Evolutionary conservation across 2,888 invertebrate genomes (phyloP).

Genomic region (Eupeodes latifasciatus): DNA sequence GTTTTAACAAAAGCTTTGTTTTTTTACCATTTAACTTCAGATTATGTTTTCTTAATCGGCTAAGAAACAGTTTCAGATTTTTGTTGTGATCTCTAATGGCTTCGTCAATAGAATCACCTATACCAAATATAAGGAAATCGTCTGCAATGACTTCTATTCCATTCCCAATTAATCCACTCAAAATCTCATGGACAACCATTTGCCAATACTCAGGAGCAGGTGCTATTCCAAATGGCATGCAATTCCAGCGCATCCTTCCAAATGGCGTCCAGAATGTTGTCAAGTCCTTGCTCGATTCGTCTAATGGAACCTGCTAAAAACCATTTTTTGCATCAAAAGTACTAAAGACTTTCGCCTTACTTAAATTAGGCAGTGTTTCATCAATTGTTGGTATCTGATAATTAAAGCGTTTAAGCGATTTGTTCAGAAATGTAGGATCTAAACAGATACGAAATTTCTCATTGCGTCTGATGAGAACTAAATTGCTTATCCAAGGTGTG

Average conservation of each 20-base stretch:
- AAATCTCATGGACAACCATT: neutral
- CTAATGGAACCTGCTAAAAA: neutral
- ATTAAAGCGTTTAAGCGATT: slow-evolving; percentile 32
- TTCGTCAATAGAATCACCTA: too few relatives aligned
- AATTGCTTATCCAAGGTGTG: slow-evolving; percentile 20
- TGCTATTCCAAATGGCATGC: neutral
- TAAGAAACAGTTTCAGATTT: too few relatives aligned
- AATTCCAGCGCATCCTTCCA: neutral
- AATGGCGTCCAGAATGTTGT: neutral
- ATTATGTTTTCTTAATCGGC: neutral
- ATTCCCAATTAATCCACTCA: neutral
- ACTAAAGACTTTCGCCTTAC: neutral
- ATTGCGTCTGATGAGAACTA: slow-evolving; percentile 34
- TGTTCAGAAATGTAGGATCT: slow-evolving; percentile 45
- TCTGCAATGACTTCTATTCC: too few relatives aligned
- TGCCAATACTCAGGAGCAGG: neutral
- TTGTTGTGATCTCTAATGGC: too few relatives aligned
- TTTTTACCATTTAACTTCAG: neutral
- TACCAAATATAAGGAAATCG: too few relatives aligned
- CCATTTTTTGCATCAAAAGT: neutral
- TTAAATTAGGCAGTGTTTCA: slow-evolving; percentile 38
- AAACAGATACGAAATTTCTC: slow-evolving; percentile 40
- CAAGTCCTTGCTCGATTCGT: neutral
- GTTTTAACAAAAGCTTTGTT: neutral
- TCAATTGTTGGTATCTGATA: slow-evolving; percentile 54